phyloP scores from a whole-genome alignment of 2,113 vertebrate genomes.

The Cyphomyrus discorhynchus region DNA sequence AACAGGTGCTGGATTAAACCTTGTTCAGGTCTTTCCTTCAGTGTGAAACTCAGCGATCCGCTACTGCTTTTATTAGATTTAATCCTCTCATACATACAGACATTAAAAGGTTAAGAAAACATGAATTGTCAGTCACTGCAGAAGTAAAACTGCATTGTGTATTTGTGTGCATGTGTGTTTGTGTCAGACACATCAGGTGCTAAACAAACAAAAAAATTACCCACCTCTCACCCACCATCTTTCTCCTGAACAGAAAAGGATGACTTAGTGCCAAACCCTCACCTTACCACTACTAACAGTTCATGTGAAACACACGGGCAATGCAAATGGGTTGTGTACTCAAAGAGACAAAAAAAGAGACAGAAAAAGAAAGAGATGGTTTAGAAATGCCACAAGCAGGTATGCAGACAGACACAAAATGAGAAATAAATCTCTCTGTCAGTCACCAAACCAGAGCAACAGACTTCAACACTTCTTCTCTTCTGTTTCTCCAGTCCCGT shows the following conservation, averaged over 20 bases:
- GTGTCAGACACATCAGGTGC: not conserved
- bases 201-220: not conserved
- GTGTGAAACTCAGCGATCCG: not conserved
- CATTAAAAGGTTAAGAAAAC: not conserved
- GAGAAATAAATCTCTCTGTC: not conserved
- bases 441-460: conserved; percentile 13
- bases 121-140: not conserved
- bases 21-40: not conserved
- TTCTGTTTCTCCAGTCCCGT: not conserved
- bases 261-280: conserved; percentile 4
- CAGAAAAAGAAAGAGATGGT: not conserved
- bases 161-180: not conserved
- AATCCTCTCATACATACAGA: not conserved
- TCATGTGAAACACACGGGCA: conserved; percentile 3
- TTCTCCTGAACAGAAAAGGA: not conserved
- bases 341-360: not conserved
- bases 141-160: not conserved
- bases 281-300: conserved; percentile 5
- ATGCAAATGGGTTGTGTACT: not conserved
- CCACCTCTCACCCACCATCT: not conserved
- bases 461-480: not conserved
- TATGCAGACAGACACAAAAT: conserved; percentile 9
- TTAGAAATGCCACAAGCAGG: conserved; percentile 1
- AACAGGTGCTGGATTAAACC: not conserved
- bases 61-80: not conserved